These are phyloP conservation scores for Garrulus glandarius DNA, from an alignment of 2,797 vertebrate genomes.

Conservation along the genomic window DNA sequence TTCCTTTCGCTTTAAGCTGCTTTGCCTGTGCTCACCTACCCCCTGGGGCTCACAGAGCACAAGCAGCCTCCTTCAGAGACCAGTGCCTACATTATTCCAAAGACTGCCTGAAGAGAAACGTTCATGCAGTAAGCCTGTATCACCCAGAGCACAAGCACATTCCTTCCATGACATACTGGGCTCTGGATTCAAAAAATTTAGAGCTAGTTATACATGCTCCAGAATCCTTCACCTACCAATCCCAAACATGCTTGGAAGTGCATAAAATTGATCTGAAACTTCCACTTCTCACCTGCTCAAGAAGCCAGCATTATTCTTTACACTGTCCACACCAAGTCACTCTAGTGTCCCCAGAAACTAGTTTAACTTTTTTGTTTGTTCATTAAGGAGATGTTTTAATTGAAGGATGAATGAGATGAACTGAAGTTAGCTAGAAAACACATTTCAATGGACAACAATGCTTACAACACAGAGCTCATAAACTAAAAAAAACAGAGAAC, in stretches of 20 bases:
- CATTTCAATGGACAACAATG: not conserved
- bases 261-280: not conserved
- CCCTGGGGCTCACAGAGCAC: constrained; percentile 36
- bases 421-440: not conserved
- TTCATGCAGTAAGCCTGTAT: not conserved
- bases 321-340: not conserved
- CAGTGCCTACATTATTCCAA: constrained; percentile 25
- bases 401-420: not conserved
- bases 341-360: not conserved
- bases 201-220: not conserved
- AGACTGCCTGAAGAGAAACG: constrained; percentile 10
- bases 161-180: not conserved
- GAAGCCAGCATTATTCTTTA: not conserved
- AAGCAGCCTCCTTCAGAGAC: constrained; percentile 43
- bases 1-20: constrained; percentile 36
- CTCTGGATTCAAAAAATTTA: not conserved
- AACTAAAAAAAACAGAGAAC: not conserved
- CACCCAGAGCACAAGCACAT: constrained; percentile 21
- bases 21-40: constrained; percentile 44
- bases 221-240: not conserved
- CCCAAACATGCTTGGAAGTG: not conserved
- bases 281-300: not conserved
- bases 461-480: not conserved
- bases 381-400: not conserved
- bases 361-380: not conserved